These are phyloP conservation scores for Lepidochitona cinerea DNA, from an alignment of 2,888 invertebrate species.

Conservation along the genomic window DNA sequence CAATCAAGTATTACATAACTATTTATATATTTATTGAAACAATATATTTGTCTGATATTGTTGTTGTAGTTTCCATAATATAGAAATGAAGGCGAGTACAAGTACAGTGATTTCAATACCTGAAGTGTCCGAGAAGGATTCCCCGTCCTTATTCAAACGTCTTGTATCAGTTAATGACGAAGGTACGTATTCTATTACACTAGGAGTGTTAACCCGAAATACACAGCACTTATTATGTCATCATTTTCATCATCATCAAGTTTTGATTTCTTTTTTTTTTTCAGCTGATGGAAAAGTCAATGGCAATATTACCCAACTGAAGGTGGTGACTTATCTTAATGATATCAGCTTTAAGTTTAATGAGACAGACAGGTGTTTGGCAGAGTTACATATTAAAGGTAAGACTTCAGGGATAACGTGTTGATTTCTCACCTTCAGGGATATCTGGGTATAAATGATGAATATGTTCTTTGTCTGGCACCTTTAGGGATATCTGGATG, in stretches of 20 bases:
- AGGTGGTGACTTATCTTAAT: conserved; percentile 79
- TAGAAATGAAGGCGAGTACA: conserved; percentile 52
- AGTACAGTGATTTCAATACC: conserved; percentile 47
- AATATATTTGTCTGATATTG: too few relatives aligned
- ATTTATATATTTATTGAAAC: too few relatives aligned
- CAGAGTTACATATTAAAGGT: conserved; percentile 77
- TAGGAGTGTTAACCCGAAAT: too few relatives aligned
- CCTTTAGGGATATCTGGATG: too few relatives aligned
- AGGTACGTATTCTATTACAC: too few relatives aligned
- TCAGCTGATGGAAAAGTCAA: conserved; percentile 32
- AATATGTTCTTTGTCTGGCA: too few relatives aligned
- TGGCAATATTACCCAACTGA: conserved; percentile 83
- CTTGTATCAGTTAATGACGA: conserved; percentile 38
- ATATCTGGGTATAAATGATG: too few relatives aligned
- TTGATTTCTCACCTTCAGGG: too few relatives aligned
- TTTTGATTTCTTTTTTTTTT: not conserved
- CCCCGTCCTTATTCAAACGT: conserved; percentile 29
- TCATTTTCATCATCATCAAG: not conserved
- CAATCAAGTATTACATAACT: too few relatives aligned
- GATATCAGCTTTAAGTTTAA: conserved; percentile 79
- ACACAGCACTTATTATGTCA: too few relatives aligned
- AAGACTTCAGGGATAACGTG: too few relatives aligned
- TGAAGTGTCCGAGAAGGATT: conserved; percentile 36
- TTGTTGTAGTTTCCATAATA: conserved; percentile 46
- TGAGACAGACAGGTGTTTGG: conserved; percentile 80